phyloP scores from a whole-genome alignment of 2,113 vertebrate genomes.

The Eolophus roseicapilla region DNA sequence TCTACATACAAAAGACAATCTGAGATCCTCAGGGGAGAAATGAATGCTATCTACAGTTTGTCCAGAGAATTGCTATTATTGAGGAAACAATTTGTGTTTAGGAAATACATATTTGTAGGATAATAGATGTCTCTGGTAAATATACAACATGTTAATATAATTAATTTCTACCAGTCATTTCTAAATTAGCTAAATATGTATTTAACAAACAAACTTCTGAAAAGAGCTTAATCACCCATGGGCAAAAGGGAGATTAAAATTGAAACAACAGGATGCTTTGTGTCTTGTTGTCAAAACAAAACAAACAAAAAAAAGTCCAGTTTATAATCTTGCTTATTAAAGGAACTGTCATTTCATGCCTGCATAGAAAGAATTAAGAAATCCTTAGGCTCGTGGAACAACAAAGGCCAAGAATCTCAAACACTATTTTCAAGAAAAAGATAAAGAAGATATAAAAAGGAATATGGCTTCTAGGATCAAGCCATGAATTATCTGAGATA shows the following conservation, averaged over 20 bases:
- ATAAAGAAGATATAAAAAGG: background rate
- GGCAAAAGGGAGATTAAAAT: slow-evolving; percentile 31
- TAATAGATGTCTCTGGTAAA: slow-evolving; percentile 38
- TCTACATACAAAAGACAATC: background rate
- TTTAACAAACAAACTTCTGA: slow-evolving; percentile 40
- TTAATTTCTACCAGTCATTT: slow-evolving; percentile 24
- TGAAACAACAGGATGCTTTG: slow-evolving; percentile 38
- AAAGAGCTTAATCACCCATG: slow-evolving; percentile 19
- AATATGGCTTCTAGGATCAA: background rate
- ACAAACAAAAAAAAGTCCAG: slow-evolving; percentile 11
- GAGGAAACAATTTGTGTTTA: slow-evolving; percentile 6
- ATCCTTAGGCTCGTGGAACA: background rate
- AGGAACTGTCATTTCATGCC: background rate
- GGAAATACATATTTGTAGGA: slow-evolving; percentile 17
- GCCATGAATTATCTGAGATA: background rate
- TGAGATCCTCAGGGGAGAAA: background rate
- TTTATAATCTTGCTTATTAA: slow-evolving; percentile 20
- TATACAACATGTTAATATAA: slow-evolving; percentile 29
- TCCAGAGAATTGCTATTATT: background rate
- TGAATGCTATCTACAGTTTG: background rate
- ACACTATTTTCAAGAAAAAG: background rate
- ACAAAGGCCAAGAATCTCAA: background rate
- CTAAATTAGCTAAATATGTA: slow-evolving; percentile 47
- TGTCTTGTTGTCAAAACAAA: slow-evolving; percentile 31
- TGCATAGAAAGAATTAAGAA: background rate